These are phyloP conservation scores for Brachypterus glaber DNA, from an alignment of 2,888 invertebrate genomes.

Conservation along the genomic window DNA sequence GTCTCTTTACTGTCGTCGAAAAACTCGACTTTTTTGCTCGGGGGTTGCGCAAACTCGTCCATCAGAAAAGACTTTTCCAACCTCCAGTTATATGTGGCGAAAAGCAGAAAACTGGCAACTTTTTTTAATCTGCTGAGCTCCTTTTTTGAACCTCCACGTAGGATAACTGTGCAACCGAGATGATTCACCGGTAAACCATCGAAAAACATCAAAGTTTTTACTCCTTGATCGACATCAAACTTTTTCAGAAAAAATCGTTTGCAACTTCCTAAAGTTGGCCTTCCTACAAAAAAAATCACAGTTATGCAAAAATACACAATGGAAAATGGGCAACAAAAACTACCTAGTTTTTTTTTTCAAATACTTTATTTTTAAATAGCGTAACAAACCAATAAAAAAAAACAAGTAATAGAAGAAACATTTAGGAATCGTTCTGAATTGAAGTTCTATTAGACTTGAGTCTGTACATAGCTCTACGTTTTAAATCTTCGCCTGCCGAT, in stretches of 20 bases:
- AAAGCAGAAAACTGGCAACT: slow-evolving; percentile 71
- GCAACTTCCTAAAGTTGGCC: slow-evolving; percentile 76
- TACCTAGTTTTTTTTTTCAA: too few species aligned
- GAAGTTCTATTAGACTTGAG: too few species aligned
- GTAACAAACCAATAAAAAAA: too few species aligned
- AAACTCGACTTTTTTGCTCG: slow-evolving; percentile 45
- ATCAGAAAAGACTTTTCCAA: slow-evolving; percentile 84
- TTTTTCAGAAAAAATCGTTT: slow-evolving; percentile 66
- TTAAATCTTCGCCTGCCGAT: too few species aligned
- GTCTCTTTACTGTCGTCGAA: slow-evolving; percentile 38
- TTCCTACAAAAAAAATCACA: too few species aligned
- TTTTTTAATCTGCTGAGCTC: slow-evolving; percentile 77
- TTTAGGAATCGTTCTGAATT: too few species aligned
- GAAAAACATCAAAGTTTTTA: slow-evolving; percentile 87
- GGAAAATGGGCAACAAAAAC: too few species aligned
- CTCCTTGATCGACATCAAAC: slow-evolving; percentile 45
- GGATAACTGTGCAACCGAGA: slow-evolving; percentile 76
- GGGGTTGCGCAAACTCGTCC: slow-evolving; percentile 75
- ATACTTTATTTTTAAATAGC: too few species aligned
- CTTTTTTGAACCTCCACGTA: slow-evolving; percentile 64
- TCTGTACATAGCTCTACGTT: too few species aligned
- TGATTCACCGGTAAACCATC: slow-evolving; percentile 80
- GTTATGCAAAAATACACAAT: too few species aligned
- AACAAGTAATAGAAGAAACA: too few species aligned
- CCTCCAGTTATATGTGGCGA: slow-evolving; percentile 82